Percentiles rank a stretch among this genome's conserved stretches.
phyloP scores from a whole-genome alignment of 1,140 invertebrate species.

The Maconellicoccus hirsutus region DNA sequence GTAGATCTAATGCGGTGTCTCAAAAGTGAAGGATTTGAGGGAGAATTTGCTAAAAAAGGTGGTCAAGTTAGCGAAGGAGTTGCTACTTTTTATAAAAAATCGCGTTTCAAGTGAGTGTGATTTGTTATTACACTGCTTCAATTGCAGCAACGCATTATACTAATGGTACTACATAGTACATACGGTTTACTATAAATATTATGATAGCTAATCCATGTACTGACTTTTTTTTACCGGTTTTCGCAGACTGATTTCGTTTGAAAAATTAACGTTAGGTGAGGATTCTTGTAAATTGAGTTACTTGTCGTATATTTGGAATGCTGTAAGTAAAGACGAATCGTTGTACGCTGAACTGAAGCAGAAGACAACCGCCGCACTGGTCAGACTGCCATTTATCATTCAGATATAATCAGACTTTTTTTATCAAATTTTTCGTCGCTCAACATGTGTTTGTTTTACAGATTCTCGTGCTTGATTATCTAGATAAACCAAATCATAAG shows the following conservation, averaged over 20 bases:
- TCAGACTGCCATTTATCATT: no score
- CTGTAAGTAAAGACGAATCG: conserved; percentile 32
- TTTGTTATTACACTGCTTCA: not conserved
- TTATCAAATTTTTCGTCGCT: no score
- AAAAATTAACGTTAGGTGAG: conserved; percentile 45
- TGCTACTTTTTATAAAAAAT: conserved; percentile 56
- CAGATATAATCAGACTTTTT: no score
- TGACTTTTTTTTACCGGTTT: conserved; percentile 17
- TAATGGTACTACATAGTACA: conserved; percentile 2
- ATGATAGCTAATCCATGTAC: no score
- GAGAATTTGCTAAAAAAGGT: conserved; percentile 56
- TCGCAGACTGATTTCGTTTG: conserved; percentile 38
- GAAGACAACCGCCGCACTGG: conserved; percentile 35
- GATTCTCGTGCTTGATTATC: not conserved
- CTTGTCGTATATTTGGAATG: conserved; percentile 32
- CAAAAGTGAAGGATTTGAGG: conserved; percentile 41
- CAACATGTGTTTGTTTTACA: not conserved
- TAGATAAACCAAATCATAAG: conserved; percentile 14
- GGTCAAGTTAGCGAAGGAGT: conserved; percentile 64
- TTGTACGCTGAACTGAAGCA: conserved; percentile 34
- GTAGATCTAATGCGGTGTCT: conserved; percentile 54
- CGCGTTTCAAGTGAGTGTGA: conserved; percentile 48
- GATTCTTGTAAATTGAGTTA: conserved; percentile 35
- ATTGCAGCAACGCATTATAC: not conserved
- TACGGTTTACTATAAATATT: no score